Evolutionary conservation across 1,140 invertebrate species (phyloP).

Genomic region (Brachystomella parvula): DNA sequence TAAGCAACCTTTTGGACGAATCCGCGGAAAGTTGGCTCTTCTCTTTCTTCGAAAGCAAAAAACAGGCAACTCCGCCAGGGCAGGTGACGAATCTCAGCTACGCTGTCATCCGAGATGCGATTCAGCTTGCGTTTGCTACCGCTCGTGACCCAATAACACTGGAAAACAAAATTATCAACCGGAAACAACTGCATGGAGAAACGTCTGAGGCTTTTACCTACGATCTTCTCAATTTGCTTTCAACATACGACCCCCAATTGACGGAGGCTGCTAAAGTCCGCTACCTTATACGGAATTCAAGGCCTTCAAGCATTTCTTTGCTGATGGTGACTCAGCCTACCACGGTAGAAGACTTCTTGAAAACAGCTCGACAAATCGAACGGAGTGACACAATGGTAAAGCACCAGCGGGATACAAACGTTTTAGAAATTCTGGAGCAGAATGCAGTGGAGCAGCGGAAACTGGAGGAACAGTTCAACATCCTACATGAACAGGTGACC

Average conservation of each 20-base stretch:
- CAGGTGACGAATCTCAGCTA: too few species aligned
- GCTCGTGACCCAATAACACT: background rate
- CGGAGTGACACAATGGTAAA: background rate
- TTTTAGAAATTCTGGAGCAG: background rate
- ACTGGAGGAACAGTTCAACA: background rate
- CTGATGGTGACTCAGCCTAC: background rate
- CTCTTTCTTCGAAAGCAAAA: too few species aligned
- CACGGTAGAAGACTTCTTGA: background rate
- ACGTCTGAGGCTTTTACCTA: background rate
- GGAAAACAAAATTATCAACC: background rate
- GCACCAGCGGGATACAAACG: background rate
- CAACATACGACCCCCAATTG: background rate
- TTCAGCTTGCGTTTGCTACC: too few species aligned
- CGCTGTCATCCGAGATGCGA: too few species aligned
- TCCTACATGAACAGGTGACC: too few species aligned
- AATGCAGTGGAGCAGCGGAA: background rate
- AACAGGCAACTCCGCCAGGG: too few species aligned
- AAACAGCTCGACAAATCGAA: background rate
- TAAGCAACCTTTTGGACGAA: too few species aligned
- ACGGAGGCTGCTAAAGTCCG: background rate
- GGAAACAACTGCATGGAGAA: background rate
- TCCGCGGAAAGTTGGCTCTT: too few species aligned
- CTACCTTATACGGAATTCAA: background rate
- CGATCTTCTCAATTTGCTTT: background rate
- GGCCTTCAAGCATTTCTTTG: background rate